Evolutionary conservation across 2,113 vertebrate species (phyloP).

Genomic region (Nibea albiflora): DNA sequence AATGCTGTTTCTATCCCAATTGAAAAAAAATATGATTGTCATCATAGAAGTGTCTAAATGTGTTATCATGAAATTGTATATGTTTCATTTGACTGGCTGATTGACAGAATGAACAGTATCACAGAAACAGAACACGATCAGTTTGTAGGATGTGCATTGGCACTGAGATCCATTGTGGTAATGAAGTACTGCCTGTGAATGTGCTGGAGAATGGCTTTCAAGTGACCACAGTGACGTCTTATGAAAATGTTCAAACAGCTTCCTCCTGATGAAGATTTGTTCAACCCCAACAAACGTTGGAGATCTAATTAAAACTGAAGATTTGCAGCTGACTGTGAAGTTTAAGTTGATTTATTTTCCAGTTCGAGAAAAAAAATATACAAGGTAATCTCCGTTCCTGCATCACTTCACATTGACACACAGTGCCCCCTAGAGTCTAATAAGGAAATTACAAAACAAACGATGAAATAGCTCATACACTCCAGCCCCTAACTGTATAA

Average conservation of each 20-base stretch:
- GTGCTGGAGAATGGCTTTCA: neutral
- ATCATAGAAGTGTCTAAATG: constrained; percentile 1
- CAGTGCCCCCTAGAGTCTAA: too few relatives aligned
- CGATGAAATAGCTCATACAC: too few relatives aligned
- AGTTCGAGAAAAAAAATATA: too few relatives aligned
- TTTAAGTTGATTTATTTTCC: neutral
- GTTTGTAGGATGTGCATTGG: neutral
- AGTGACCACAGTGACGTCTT: neutral
- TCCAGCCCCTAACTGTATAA: too few relatives aligned
- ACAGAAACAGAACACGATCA: constrained; percentile 1
- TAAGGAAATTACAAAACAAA: too few relatives aligned
- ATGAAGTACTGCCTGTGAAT: neutral
- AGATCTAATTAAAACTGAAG: neutral
- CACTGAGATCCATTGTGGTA: neutral
- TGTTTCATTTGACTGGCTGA: neutral
- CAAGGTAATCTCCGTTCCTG: too few relatives aligned
- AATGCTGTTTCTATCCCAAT: constrained; percentile 1
- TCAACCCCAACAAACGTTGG: neutral
- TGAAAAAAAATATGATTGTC: constrained; percentile 20
- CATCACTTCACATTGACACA: too few relatives aligned
- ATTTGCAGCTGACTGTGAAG: neutral
- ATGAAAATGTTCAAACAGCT: neutral
- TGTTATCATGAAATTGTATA: neutral
- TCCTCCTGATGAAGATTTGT: neutral
- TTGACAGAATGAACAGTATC: neutral